Base-by-base conservation (phyloP, 1,140 invertebrate genomes). In the Teleopsis dalmanni region DNA sequence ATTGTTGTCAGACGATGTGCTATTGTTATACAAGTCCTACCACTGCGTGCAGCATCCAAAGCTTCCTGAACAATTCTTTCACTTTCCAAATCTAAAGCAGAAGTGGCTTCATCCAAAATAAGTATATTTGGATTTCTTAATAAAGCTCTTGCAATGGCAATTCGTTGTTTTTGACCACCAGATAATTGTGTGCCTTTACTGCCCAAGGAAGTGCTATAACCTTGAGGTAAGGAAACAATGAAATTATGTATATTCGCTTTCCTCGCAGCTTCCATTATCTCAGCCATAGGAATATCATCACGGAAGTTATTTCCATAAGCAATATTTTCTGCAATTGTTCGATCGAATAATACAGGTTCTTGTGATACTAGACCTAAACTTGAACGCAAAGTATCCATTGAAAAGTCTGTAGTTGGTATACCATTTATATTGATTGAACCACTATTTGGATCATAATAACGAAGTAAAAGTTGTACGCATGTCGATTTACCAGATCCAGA, bases 221-320 rank as follows among this genome's bases (percentile, higher is more conserved):
- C 84, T 80, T 86, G 57, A 16, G 92, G 92, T 57, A 95, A 71
- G 31, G 79, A 78, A 41, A 78, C 70, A n/a, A 95, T 82, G 59
- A 95, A 95, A 22, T 79, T 75, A 55, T 94, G 88, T 26, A 94
- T 91, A 62, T 95, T 94, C 1, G 91, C 88, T 60, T 82, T 74
- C 60, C 81, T 85, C 0, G 91, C 87, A 7, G 88, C 90, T 47
- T 77, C 73, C 1, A 90, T 83, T n/a, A 95, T 81, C 64, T 91
- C 85, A 11, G 83, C 77, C 70, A 84, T 79, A 2, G 73, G 52
- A 5, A 84, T 78, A 1, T 73, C 60, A 72, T 52, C 75, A 0
- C 85, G 72, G 21, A 70, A 75, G 62, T 88, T 88, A 60, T 88
- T 83, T 16, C 91, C 91, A 63, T 93, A 94, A 0, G 81, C 80